Base-by-base conservation (phyloP, 2,797 vertebrate genomes). In the Anguilla pacifica region DNA sequence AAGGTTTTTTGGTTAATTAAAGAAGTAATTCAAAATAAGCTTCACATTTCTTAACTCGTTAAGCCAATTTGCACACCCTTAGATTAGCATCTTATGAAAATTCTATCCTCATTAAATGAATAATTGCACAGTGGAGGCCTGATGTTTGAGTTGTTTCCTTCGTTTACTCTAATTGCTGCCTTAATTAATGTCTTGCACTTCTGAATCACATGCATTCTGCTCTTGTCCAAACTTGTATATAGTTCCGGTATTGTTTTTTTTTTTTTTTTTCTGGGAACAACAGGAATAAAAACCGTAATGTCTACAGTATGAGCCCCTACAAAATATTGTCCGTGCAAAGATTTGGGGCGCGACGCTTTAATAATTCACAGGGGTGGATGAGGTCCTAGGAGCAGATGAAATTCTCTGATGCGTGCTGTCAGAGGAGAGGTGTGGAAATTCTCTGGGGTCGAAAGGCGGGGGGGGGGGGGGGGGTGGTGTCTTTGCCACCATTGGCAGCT, bases 81-180 rank as follows among this genome's bases (percentile, higher is more conserved):
- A 51, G 25, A 51, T 87, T 46, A 87, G 17, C 19, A 61, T 28
- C 55, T 64, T 87, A 43, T 49, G 77, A 67, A 87, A 83, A 53
- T 70, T 46, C 43, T 17, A 19, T n/a, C 77, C 77, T 49, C 77
- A 49, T 81, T 81, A 87, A 67, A 67, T n/a, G 43, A 49, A 64
- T 64, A 67, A 82, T 86, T 81, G 43, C 35, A 35, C 31, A 28
- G 81, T 64, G 15, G 79, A 87, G 15, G 39, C 86, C 57, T 83
- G 86, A 83, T 77, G 79, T 87, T 87, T 64, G 79, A 61, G 57
- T 49, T 86, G 53, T 86, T 61, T 82, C 6, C 39, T 59, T 81
- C 51, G 19, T 81, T 28, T 87, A 51, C 25, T 49, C n/a, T 83
- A 87, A 83, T 87, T 87, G 28, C 55, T 57, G 43, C 15, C 39